Evolutionary conservation across 2,797 vertebrate species (phyloP), one percentile per base, ranked within the genome.

Genomic region (Centropyge bicolor): DNA sequence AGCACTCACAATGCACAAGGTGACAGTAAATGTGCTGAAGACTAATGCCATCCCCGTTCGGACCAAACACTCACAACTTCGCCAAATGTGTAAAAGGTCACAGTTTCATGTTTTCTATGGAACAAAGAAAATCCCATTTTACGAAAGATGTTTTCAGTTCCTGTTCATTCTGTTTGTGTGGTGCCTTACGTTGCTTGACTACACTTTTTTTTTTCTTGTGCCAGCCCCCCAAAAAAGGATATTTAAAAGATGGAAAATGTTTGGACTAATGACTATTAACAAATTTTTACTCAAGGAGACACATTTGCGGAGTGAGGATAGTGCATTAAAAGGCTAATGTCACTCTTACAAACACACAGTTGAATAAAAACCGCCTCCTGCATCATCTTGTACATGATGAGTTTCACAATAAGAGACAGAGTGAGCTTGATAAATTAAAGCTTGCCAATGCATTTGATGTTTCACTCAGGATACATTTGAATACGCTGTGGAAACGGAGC

Each of bases 21-120:
- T 74, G 78, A 80, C 52, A 66, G 49, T 65, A 71, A 78, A 62
- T 27, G 7, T 27, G 45, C 27, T 49, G 22, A 76, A 66, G 65
- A 70, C 57, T 45, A 73, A 83, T 70, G 38, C 19, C 62, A 36
- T 13, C n/a, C 40, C 6, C 1, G 24, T 49, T 61, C 55, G 38
- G 54, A 35, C 36, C 27, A 35, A 51, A 59, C 48, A 49, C 51
- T 45, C 0, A 1, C 31, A 72, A 56, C 74, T 51, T 65, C 11
- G 24, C 22, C 22, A 75, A 78, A 77, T n/a, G 60, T 55, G 51
- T 43, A 63, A 80, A 88, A 84, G 70, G 80, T 88, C 76, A 89
- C 17, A 8, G 48, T 22, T 81, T 76, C 10, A 22, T 73, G 63
- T 75, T 83, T 78, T 61, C 13, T 35, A 11, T 59, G 48, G 57